These are phyloP conservation scores for Gallinago jamesoni DNA, from an alignment of 2,113 vertebrate species.

Conservation along the genomic window DNA sequence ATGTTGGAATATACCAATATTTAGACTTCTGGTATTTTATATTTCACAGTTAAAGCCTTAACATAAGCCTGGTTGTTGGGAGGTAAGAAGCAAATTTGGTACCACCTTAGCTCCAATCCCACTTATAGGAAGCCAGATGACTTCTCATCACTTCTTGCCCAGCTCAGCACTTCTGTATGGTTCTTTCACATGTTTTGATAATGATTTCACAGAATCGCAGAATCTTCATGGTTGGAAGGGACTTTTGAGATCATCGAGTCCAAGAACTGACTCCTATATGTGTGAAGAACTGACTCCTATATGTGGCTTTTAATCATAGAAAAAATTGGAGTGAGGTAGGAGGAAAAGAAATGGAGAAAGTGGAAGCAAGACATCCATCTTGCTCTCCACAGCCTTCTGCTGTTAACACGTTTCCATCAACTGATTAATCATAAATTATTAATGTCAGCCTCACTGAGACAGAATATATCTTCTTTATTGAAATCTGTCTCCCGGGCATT, in stretches of 20 bases:
- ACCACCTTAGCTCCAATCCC: neutral
- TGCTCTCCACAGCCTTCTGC: slow-evolving; percentile 35
- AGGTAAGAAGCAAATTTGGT: neutral
- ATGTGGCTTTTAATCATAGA: neutral
- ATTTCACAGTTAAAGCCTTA: neutral
- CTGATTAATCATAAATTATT: slow-evolving; percentile 75
- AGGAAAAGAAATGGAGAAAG: slow-evolving; percentile 22
- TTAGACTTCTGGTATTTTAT: neutral
- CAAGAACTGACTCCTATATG: neutral
- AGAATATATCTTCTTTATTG: slow-evolving; percentile 53
- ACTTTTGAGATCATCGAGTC: no score
- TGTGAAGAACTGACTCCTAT: neutral
- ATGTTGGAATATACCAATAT: neutral
- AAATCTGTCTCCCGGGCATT: slow-evolving; percentile 50
- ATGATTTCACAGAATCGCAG: no score
- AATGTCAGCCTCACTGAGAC: slow-evolving; percentile 28
- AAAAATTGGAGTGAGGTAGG: slow-evolving; percentile 1
- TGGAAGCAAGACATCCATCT: slow-evolving; percentile 21
- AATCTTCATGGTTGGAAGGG: no score
- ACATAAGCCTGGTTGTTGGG: neutral
- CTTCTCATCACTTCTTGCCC: neutral
- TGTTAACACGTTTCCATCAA: slow-evolving; percentile 54
- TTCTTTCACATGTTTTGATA: neutral
- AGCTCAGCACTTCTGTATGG: neutral
- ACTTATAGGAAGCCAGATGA: neutral